Conservation (phyloP, 37 sponge, comb jelly and placozoan genomes). For the Axinella damicornis region DNA sequence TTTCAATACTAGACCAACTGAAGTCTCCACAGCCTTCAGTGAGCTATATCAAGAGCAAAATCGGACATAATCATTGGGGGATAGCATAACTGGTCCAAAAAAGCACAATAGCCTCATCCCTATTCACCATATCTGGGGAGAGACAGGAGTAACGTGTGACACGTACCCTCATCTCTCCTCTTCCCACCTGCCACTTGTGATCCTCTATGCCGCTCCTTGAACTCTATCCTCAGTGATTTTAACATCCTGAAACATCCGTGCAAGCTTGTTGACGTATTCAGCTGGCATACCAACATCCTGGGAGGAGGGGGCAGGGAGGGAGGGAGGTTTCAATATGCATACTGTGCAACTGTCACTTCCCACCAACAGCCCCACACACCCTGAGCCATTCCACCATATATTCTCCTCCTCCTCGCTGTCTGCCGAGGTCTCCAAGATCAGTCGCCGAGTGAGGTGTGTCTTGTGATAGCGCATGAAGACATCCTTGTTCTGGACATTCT, state of each 20-base stretch:
- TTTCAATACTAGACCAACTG: too few species aligned
- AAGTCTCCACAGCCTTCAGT: too few species aligned
- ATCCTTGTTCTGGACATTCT: conserved; percentile 96
- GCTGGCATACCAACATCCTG: conserved; percentile 93
- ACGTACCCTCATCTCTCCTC: neutral
- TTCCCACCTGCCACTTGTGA: conserved; percentile 69
- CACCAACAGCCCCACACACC: conserved; percentile 13
- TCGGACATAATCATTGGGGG: too few species aligned
- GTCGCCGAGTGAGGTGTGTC: conserved; percentile 86
- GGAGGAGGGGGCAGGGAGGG: conserved; percentile 6
- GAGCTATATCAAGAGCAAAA: too few species aligned
- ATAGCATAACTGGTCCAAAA: too few species aligned
- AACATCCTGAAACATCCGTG: conserved; percentile 96
- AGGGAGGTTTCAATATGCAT: too few species aligned
- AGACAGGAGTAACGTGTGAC: neutral
- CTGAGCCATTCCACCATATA: conserved; percentile 97
- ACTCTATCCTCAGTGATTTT: conserved; percentile 88
- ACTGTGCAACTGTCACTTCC: neutral
- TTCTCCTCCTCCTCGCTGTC: conserved; percentile 96
- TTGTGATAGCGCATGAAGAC: conserved; percentile 97
- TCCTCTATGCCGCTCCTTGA: conserved; percentile 79
- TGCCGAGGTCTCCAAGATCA: conserved; percentile 91
- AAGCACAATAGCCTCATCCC: too few species aligned
- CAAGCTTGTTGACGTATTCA: conserved; percentile 95
- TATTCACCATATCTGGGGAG: conserved; percentile 75